Percentiles rank a stretch among this genome's conserved stretches.
Evolutionary conservation across 2,888 invertebrate genomes (phyloP).

Genomic region (Ceraclea dissimilis): DNA sequence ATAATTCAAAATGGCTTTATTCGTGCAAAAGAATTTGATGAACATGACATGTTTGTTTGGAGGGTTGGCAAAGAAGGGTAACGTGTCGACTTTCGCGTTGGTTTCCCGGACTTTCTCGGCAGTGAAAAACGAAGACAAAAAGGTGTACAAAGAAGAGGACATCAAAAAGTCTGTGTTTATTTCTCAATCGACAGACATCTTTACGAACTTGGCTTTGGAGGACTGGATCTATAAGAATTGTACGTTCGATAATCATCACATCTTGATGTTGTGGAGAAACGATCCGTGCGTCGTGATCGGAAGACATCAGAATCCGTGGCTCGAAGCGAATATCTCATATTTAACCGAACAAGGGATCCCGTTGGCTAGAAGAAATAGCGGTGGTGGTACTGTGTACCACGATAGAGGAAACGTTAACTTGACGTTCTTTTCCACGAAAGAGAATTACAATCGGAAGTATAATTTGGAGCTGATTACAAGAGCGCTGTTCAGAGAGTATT

Average conservation of each 20-base stretch:
- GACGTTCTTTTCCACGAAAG: constrained; percentile 81
- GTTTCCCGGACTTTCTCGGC: constrained; percentile 32
- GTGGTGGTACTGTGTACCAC: constrained; percentile 95
- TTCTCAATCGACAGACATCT: constrained; percentile 86
- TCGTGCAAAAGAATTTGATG: constrained; percentile 40
- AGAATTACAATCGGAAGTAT: constrained; percentile 74
- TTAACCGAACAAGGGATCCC: constrained; percentile 60
- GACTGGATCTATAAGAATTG: constrained; percentile 91
- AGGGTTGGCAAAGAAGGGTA: constrained; percentile 27
- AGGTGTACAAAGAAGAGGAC: constrained; percentile 38
- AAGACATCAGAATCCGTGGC: constrained; percentile 94
- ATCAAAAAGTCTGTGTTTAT: constrained; percentile 83
- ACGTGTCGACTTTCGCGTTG: constrained; percentile 35
- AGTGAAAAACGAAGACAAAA: constrained; percentile 32
- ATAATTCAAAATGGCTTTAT: constrained; percentile 40
- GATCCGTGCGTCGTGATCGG: constrained; percentile 93
- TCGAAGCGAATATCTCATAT: constrained; percentile 74
- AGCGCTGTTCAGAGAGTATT: constrained; percentile 76
- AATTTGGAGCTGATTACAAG: constrained; percentile 84
- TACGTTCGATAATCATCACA: constrained; percentile 73
- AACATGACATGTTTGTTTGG: constrained; percentile 40
- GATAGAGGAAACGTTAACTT: constrained; percentile 90
- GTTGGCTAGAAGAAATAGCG: constrained; percentile 86
- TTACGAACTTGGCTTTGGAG: constrained; percentile 89
- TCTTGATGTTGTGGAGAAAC: constrained; percentile 89